phyloP scores from a whole-genome alignment of 1,140 invertebrate genomes.

The Trissolcus basalis region DNA sequence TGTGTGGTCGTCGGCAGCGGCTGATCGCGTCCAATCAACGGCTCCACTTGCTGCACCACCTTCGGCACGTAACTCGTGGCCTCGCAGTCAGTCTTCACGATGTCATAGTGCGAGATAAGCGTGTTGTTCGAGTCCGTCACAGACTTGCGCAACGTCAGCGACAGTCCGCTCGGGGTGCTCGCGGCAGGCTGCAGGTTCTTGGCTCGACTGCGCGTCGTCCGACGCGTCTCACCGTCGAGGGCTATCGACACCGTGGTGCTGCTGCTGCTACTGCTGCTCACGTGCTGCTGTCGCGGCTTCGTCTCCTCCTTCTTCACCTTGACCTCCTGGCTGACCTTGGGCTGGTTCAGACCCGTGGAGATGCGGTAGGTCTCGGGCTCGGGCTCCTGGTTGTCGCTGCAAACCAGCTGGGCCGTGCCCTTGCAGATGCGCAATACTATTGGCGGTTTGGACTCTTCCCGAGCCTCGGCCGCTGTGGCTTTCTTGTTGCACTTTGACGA shows the following conservation, averaged over 20 bases:
- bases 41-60: conserved; percentile 59
- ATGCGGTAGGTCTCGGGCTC: conserved; percentile 68
- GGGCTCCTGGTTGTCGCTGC: conserved; percentile 62
- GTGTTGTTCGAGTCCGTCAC: conserved; percentile 76
- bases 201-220: conserved; percentile 71
- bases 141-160: conserved; percentile 71
- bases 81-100: conserved; percentile 74
- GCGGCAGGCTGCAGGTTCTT: conserved; percentile 67
- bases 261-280: conserved; percentile 49
- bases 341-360: conserved; percentile 63
- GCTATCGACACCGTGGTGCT: conserved; percentile 70
- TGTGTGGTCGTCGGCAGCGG: conserved; percentile 72
- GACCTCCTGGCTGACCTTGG: conserved; percentile 3
- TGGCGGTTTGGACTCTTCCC: conserved; percentile 79
- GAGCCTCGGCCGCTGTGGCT: conserved; percentile 23
- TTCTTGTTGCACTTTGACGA: background rate
- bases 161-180: conserved; percentile 66
- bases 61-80: conserved; percentile 60
- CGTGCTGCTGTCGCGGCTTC: background rate
- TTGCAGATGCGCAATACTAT: conserved; percentile 83
- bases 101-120: conserved; percentile 78
- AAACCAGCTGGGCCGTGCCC: conserved; percentile 79
- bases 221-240: conserved; percentile 66
- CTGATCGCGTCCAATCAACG: conserved; percentile 67
- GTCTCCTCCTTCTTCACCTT: too few relatives aligned